Conservation (phyloP, 2,797 vertebrate species). For the Saguinus oedipus region DNA sequence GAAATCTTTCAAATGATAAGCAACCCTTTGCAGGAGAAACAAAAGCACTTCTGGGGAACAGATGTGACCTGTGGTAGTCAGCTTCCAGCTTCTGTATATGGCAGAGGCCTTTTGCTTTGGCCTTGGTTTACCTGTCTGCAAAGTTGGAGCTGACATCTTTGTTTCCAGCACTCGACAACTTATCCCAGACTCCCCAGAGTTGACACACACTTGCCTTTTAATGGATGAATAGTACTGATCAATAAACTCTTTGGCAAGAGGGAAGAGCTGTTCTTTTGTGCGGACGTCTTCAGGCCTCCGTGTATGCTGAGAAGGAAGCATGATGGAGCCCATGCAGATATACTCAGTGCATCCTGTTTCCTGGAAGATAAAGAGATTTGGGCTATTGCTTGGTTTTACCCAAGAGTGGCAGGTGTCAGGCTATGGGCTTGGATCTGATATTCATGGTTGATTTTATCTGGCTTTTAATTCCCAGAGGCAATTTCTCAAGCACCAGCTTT, state of each 20-base stretch:
- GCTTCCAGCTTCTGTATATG: neutral
- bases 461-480: neutral
- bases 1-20: neutral
- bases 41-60: neutral
- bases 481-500: neutral
- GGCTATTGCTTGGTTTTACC: rapidly evolving
- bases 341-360: constrained; percentile 90
- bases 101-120: too few species aligned
- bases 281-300: constrained; percentile 91
- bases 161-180: neutral
- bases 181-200: neutral
- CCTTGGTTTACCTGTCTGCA: neutral
- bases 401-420: rapidly evolving
- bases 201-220: constrained; percentile 87
- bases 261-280: constrained; percentile 91
- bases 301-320: constrained; percentile 88
- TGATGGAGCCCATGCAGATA: constrained; percentile 93
- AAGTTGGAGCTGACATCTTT: neutral
- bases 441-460: rapidly evolving
- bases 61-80: too few species aligned
- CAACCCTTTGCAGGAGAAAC: neutral
- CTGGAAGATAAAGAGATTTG: constrained; percentile 81
- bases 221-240: constrained; percentile 98
- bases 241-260: constrained; percentile 95
- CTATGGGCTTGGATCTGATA: rapidly evolving